A percentile compares a stretch with the other conserved stretches of the same genome.
These are phyloP conservation scores for Electrona antarctica DNA, from an alignment of 2,113 vertebrate genomes.

Conservation along the genomic window DNA sequence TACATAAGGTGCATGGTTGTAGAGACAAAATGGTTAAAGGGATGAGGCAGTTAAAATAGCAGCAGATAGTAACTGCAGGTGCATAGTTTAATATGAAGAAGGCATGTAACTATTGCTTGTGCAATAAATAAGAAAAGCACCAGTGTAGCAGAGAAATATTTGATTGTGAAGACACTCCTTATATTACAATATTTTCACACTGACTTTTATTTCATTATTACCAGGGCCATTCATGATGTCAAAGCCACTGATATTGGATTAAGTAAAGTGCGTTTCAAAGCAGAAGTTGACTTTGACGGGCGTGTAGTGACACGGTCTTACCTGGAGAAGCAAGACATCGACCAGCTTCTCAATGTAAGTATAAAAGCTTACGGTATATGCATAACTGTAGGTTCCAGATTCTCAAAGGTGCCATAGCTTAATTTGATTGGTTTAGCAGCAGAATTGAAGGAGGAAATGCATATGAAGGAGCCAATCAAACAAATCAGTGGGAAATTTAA, in stretches of 20 bases:
- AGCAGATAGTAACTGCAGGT: too few relatives aligned
- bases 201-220: constrained; percentile 4
- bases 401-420: neutral
- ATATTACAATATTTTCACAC: neutral
- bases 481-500: too few relatives aligned
- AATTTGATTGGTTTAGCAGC: neutral
- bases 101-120: too few relatives aligned
- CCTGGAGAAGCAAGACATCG: constrained; percentile 98
- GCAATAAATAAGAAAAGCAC: too few relatives aligned
- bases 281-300: constrained; percentile 98
- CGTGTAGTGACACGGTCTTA: constrained; percentile 96
- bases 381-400: neutral
- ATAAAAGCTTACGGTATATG: neutral
- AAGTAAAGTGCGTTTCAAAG: constrained; percentile 98
- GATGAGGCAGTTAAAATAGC: too few relatives aligned
- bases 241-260: constrained; percentile 98
- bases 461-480: too few relatives aligned
- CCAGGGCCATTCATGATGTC: constrained; percentile 96
- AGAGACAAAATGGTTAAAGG: too few relatives aligned
- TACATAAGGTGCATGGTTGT: too few relatives aligned
- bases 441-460: too few relatives aligned
- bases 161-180: too few relatives aligned
- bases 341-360: constrained; percentile 91
- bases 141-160: too few relatives aligned
- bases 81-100: too few relatives aligned